Percentiles rank a stretch among this genome's conserved stretches.
phyloP scores from a whole-genome alignment of 2,888 invertebrate species.

The Lasioglossum figueresi region DNA sequence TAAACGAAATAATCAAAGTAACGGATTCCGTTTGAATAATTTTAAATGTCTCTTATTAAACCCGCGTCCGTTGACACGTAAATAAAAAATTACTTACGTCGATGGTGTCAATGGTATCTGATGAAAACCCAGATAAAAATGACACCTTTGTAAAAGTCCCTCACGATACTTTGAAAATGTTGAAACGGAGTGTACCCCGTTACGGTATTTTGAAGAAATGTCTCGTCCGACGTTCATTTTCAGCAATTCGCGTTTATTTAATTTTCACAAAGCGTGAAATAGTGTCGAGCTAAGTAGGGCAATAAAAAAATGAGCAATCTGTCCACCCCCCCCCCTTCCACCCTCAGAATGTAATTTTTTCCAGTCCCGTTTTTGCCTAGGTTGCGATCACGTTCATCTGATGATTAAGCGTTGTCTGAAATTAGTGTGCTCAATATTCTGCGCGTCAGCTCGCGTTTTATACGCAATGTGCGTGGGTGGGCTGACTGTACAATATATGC shows the following conservation, averaged over 20 bases:
- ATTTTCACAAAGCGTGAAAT: neutral
- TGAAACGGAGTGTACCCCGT: neutral
- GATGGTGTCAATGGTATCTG: too few species aligned
- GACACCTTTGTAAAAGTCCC: neutral
- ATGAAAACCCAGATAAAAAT: neutral
- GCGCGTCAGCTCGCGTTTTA: conserved; percentile 32
- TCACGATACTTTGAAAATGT: neutral
- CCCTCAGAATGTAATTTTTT: neutral
- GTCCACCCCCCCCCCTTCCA: too few species aligned
- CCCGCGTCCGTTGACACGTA: neutral
- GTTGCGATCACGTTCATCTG: conserved; percentile 18
- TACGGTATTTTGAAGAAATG: neutral
- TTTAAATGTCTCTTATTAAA: neutral
- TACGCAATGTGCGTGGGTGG: conserved; percentile 22
- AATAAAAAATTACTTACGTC: neutral
- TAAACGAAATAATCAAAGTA: neutral
- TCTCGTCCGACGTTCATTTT: neutral
- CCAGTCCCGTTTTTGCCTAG: neutral
- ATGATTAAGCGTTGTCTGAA: conserved; percentile 24
- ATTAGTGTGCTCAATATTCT: conserved; percentile 40
- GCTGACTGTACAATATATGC: conserved; percentile 13
- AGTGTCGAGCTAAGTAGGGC: neutral
- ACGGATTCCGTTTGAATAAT: neutral
- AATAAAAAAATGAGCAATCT: neutral
- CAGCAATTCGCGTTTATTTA: neutral